Conservation (phyloP, 2,888 invertebrate species). For the Drosophila neotestacea region DNA sequence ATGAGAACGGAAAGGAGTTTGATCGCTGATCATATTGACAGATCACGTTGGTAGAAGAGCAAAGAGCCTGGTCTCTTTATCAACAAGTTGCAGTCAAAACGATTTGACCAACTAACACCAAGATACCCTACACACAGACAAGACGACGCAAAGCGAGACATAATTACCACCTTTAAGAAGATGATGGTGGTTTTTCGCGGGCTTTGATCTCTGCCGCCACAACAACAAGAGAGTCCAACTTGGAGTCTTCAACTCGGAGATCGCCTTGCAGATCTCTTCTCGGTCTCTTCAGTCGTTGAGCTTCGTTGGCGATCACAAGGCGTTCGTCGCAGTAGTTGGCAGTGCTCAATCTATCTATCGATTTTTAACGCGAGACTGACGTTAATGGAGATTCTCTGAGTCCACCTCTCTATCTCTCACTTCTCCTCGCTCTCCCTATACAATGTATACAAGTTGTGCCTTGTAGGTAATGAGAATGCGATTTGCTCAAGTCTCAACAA, state of each 20-base stretch:
- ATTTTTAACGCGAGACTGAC: conserved; percentile 85
- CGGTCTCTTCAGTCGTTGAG: conserved; percentile 15
- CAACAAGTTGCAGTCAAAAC: conserved; percentile 28
- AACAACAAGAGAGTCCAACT: conserved; percentile 29
- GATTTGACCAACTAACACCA: conserved; percentile 32
- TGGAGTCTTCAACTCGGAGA: background rate
- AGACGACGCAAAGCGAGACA: conserved; percentile 68
- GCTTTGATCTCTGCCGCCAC: conserved; percentile 83
- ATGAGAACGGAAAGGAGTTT: conserved; percentile 14
- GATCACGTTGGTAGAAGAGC: conserved; percentile 3
- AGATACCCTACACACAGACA: conserved; percentile 24
- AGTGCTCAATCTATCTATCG: conserved; percentile 84
- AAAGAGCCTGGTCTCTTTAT: conserved; percentile 11
- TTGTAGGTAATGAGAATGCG: conserved; percentile 82
- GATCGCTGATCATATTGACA: conserved; percentile 36
- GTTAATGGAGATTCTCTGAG: conserved; percentile 78
- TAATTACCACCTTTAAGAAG: conserved; percentile 84
- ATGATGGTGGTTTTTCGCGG: conserved; percentile 84
- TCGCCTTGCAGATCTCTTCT: conserved; percentile 15
- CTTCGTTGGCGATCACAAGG: conserved; percentile 57
- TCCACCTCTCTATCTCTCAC: conserved; percentile 26
- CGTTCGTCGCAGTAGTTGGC: conserved; percentile 57
- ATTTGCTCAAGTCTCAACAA: conserved; percentile 58
- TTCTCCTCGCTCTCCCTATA: background rate
- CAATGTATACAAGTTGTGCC: background rate